These are phyloP conservation scores for Coleophora deauratella DNA, from an alignment of 2,888 invertebrate genomes.

Conservation along the genomic window DNA sequence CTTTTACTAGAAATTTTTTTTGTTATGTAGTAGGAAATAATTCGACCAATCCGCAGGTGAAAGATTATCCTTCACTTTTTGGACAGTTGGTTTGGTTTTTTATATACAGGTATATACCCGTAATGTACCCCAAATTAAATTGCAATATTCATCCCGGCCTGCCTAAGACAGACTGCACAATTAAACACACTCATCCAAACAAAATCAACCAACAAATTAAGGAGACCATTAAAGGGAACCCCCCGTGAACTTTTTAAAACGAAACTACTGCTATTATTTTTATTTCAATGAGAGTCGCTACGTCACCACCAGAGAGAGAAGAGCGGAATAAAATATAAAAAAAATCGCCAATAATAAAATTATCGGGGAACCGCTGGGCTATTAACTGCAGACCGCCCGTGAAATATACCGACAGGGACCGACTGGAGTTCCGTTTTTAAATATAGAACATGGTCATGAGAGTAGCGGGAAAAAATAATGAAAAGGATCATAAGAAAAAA, in stretches of 20 bases:
- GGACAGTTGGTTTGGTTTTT: too few relatives aligned
- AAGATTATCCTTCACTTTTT: too few relatives aligned
- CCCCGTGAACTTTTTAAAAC: slow-evolving; percentile 41
- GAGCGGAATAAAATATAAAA: slow-evolving; percentile 26
- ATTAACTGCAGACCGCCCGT: slow-evolving; percentile 69
- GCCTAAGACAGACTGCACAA: slow-evolving; percentile 26
- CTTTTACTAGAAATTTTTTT: too few relatives aligned
- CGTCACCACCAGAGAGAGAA: slow-evolving; percentile 44
- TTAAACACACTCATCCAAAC: slow-evolving; percentile 31
- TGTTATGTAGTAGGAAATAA: too few relatives aligned
- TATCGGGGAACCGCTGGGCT: slow-evolving; percentile 62
- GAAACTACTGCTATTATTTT: slow-evolving; percentile 44
- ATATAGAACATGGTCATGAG: too few relatives aligned
- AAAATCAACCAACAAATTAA: slow-evolving; percentile 13
- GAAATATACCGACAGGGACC: slow-evolving; percentile 37
- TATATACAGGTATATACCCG: too few relatives aligned
- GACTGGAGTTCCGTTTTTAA: too few relatives aligned
- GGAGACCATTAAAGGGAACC: slow-evolving; percentile 15
- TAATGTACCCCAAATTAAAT: too few relatives aligned
- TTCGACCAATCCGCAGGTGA: too few relatives aligned
- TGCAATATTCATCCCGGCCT: not conserved
- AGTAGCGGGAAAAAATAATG: too few relatives aligned
- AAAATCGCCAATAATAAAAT: slow-evolving; percentile 69
- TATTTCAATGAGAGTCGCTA: slow-evolving; percentile 42
- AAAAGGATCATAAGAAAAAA: too few relatives aligned